Evolutionary conservation across 2,113 vertebrate species (phyloP), one percentile per base, ranked within the genome.

Genomic region (Rynchops niger): DNA sequence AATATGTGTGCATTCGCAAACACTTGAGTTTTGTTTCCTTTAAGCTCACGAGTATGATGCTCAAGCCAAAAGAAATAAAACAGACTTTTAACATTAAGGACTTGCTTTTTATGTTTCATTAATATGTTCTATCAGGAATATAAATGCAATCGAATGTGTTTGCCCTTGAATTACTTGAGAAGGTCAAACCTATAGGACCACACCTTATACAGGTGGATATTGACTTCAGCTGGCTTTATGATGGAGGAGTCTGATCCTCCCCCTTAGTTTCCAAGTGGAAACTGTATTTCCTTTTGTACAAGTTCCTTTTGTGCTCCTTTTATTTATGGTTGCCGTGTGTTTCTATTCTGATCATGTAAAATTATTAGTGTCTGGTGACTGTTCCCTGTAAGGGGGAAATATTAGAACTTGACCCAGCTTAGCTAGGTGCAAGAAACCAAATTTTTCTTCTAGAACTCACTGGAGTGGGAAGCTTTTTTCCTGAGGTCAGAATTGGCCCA

Each of bases 1-100:
- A 97, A 79, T 93, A 76, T 21, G 32, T 47, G 34, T 83, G 36
- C 26, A 43, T 96, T 95, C 86, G 55, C 76, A 93, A 86, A 82
- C 21, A 56, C 50, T 92, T 70, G 49, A 63, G 49, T 61, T 88
- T 81, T 90, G 55, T 96, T 97, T 95, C 71, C 72, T 66, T 83
- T 92, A 77, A 38, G 45, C 29, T 92, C 32, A 13, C 49, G 73
- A 77, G 15, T 73, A 50, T 20, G 63, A 82, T 61, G 27, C 22
- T 62, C 30, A 80, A 83, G 78, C 74, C 84, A 94, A 94, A 95
- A 92, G 36, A 72, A 93, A 90, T 29, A 40, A 65, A 88, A 15
- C 49, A 61, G 12, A 15, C 49, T 84, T 91, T 90, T 85, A 86
- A 66, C 13, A 58, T 43, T 80, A 45, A 66, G 36, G 36, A 69